Evolutionary conservation across 2,888 invertebrate genomes (phyloP).

Genomic region (Polietes domitor): DNA sequence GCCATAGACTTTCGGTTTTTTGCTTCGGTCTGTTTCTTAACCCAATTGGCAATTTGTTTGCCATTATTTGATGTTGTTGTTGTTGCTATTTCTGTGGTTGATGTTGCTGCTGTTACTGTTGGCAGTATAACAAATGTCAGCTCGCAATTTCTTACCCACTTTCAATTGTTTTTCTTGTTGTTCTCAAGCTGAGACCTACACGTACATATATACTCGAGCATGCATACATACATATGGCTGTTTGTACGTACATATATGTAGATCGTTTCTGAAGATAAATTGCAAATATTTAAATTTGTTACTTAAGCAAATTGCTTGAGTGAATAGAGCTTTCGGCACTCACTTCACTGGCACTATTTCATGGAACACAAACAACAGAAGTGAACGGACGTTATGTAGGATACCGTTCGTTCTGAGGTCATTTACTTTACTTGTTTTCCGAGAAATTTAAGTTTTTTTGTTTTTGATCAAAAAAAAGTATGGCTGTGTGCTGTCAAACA

Average conservation of each 20-base stretch:
- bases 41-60: slow-evolving; percentile 61
- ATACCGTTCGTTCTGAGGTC: slow-evolving; percentile 2
- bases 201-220: neutral
- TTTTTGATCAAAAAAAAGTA: neutral
- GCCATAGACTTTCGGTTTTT: neutral
- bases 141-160: slow-evolving; percentile 6
- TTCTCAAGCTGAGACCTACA: neutral
- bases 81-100: neutral
- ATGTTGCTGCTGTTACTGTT: slow-evolving; percentile 8
- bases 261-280: slow-evolving; percentile 73
- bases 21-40: slow-evolving; percentile 20
- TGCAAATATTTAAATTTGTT: slow-evolving; percentile 79
- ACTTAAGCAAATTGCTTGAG: slow-evolving; percentile 78
- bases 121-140: slow-evolving; percentile 8
- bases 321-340: slow-evolving; percentile 77
- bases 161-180: neutral
- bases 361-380: neutral
- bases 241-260: slow-evolving; percentile 17
- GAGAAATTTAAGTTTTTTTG: neutral
- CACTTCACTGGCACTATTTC: slow-evolving; percentile 28
- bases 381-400: neutral
- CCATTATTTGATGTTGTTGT: slow-evolving; percentile 51
- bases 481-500: neutral
- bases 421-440: neutral
- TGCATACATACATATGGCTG: neutral